phyloP scores from a whole-genome alignment of 2,888 invertebrate species.

The Phragmatobia fuliginosa region DNA sequence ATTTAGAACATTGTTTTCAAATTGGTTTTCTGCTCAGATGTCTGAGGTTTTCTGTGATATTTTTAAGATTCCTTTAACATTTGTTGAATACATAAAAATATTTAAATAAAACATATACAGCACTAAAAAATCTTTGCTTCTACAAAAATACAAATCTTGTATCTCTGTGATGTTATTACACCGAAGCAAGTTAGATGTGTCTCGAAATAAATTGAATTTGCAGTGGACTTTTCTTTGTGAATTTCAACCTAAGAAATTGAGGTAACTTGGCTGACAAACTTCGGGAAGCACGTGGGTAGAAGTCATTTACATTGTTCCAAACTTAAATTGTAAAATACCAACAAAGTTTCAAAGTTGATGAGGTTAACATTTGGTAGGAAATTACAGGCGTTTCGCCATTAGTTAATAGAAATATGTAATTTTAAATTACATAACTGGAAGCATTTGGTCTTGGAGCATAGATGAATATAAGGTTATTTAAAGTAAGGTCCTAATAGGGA shows the following conservation, averaged over 20 bases:
- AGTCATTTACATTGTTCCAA: constrained; percentile 7
- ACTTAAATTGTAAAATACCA: constrained; percentile 4
- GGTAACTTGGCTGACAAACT: constrained; percentile 16
- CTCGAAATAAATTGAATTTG: constrained; percentile 40
- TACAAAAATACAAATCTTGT: not conserved
- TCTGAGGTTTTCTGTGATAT: too few relatives aligned
- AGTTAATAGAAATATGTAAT: not conserved
- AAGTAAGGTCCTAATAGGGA: too few relatives aligned
- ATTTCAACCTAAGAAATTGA: constrained; percentile 34
- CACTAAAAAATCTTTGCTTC: not conserved
- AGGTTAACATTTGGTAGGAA: not conserved
- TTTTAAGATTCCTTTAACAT: too few relatives aligned
- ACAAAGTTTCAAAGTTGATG: not conserved
- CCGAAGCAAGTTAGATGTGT: constrained; percentile 35
- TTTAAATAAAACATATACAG: not conserved
- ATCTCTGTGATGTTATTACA: constrained; percentile 1
- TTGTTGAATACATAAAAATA: not conserved
- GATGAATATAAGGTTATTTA: too few relatives aligned
- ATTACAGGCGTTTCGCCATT: not conserved
- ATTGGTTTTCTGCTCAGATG: too few relatives aligned
- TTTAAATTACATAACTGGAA: not conserved
- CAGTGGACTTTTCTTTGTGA: constrained; percentile 26
- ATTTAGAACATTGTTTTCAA: too few relatives aligned
- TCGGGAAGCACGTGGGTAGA: constrained; percentile 5
- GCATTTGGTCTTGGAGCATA: not conserved